A percentile compares a stretch with the other conserved stretches of the same genome.
These are phyloP conservation scores for Goniozus legneri DNA, from an alignment of 1,140 invertebrate species.

Conservation along the genomic window DNA sequence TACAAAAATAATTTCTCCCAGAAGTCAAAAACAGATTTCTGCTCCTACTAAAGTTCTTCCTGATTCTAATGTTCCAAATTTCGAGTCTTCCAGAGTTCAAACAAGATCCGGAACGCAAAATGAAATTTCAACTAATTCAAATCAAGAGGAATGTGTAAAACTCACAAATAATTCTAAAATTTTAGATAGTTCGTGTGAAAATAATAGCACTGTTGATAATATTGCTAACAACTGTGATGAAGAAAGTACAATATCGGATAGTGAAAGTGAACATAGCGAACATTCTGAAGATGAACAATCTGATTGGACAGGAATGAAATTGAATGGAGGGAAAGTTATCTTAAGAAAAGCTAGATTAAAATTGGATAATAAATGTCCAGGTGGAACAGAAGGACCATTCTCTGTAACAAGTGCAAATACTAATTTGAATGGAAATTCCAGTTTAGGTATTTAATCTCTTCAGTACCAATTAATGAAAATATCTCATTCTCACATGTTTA, in stretches of 20 bases:
- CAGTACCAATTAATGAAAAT: too few relatives aligned
- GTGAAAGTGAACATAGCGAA: constrained; percentile 54
- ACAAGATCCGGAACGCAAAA: constrained; percentile 44
- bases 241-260: constrained; percentile 54
- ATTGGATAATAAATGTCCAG: constrained; percentile 57
- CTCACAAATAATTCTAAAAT: constrained; percentile 6
- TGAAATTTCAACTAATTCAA: constrained; percentile 20
- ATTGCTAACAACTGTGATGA: constrained; percentile 51
- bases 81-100: constrained; percentile 51
- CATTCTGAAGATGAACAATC: constrained; percentile 52
- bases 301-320: constrained; percentile 47
- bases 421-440: constrained; percentile 33
- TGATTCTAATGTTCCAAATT: constrained; percentile 40
- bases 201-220: constrained; percentile 13
- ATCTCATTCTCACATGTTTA: too few relatives aligned
- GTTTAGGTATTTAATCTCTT: too few relatives aligned
- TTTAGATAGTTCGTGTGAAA: constrained; percentile 5
- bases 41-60: constrained; percentile 46
- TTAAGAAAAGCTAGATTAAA: constrained; percentile 68
- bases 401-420: constrained; percentile 52
- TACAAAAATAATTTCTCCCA: constrained; percentile 18
- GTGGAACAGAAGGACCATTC: constrained; percentile 64
- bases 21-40: constrained; percentile 30
- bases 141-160: constrained; percentile 12
- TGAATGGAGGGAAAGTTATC: constrained; percentile 65